Evolutionary conservation across 2,113 vertebrate species (phyloP), one percentile per base, ranked within the genome.

Genomic region (Muscicapa adusta): DNA sequence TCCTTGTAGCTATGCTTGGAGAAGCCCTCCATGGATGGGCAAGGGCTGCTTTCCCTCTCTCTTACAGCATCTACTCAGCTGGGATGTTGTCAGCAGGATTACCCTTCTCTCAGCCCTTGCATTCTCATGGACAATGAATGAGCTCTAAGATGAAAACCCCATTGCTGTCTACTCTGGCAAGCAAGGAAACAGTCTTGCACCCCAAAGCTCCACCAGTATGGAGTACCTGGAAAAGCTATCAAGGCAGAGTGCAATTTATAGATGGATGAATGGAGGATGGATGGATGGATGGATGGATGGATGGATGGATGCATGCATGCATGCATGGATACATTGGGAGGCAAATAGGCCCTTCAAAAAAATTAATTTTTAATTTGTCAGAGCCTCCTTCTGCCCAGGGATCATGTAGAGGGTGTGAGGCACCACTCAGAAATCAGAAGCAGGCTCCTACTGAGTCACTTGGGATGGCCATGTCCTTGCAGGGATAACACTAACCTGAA

Each of bases 81-180:
- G 2, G 18, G 31, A 43, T 3, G 6, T 48, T 20, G 20, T 29
- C 3, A 5, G 51, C 1, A 0, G 23, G 9, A 7, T 61, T 61
- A 43, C 6, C 24, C 24, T 24, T 62, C 43, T 68, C 12, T 26
- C 23, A 60, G 5, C 31, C 29, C 19, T 15, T 0, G 0, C 24
- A 61, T 60, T 36, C 16, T 57, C 1, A 1, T 19, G 42, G 36
- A 71, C 28, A 71, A 16, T 42, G 42, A 51, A 15, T 31, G 42
- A 88, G 31, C 23, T 73, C 29, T 26, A 53, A 85, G 40, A 36
- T 72, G 47, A 63, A 85, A 75, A 42, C 12, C 40, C 45, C 16
- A 6, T 23, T 78, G 29, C 79, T 61, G 7, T 42, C 47, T 43
- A 2, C 28, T 34, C n/a, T 83, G 57, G 43, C 25, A 82, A 74